Base-by-base conservation (phyloP, 2,888 invertebrate genomes). In the Drosophila anceps region DNA sequence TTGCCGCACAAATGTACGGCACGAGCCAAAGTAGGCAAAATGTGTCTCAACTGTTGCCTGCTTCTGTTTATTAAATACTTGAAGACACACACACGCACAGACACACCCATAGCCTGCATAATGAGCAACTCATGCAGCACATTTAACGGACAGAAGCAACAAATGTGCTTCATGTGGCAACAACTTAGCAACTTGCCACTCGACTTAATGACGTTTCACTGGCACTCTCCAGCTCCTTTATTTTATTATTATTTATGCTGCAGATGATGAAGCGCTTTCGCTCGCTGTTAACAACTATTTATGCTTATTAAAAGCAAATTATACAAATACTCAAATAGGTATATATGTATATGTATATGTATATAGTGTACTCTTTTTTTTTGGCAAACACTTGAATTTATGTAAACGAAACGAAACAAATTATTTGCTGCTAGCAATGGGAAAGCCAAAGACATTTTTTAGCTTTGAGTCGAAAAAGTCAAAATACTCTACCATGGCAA, bases 231-330 rank as follows among this genome's bases (percentile, higher is more conserved):
- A 58, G 55, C 68, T 73, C 83, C 73, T 72, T 65, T 76, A 12
- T 18, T 39, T 37, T 20, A 59, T 39, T 39, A 81, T 79, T 83
- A 70, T 82, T 48, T 66, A n/a, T 48, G 55, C 59, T 43, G 43
- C 39, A 61, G 62, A 76, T 84, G 89, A 86, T 89, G 65, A 84
- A 86, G 76, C 75, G 79, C 54, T 89, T 82, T 79, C 54, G 15
- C 62, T 48, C 51, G 41, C 48, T 59, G 73, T 58, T 67, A 64
- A 59, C 66, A 66, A 85, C 87, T 79, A 79, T 84, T 86, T 69
- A 53, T 61, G 59, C 73, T 86, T 84, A 88, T 84, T 88, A 84
- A 84, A 84, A 79, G 69, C 57, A 79, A 86, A 86, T 84, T 88
- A 88, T 81, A 63, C 73, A 64, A 70, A 79, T 62, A 68, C 65